A percentile compares a stretch with the other conserved stretches of the same genome.
These are phyloP conservation scores for Harpagoxenus sublaevis DNA, from an alignment of 2,888 invertebrate genomes.

Conservation along the genomic window DNA sequence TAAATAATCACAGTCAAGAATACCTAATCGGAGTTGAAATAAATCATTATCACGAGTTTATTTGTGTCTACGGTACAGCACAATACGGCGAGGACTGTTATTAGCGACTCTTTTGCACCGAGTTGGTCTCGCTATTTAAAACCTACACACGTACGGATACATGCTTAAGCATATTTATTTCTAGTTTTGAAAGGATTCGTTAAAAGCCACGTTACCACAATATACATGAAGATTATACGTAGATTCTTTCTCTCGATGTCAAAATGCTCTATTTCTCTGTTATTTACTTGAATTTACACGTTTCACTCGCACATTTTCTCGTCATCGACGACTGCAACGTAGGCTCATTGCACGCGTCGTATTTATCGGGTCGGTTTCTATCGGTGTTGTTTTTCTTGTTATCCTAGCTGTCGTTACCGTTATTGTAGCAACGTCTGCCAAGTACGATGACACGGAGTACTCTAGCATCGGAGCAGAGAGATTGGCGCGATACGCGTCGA, in stretches of 20 bases:
- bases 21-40: not conserved
- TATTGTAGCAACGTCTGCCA: conserved; percentile 65
- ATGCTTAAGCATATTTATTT: not conserved
- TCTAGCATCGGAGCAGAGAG: conserved; percentile 53
- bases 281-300: not conserved
- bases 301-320: conserved; percentile 41
- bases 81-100: not conserved
- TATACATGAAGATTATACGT: conserved; percentile 39
- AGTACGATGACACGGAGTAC: conserved; percentile 42
- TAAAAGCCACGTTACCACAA: not conserved
- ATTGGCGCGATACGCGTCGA: conserved; percentile 46
- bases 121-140: not conserved
- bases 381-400: conserved; percentile 68
- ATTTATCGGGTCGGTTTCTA: conserved; percentile 63
- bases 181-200: not conserved
- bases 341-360: conserved; percentile 58
- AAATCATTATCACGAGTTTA: not conserved
- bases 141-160: not conserved
- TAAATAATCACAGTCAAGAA: not conserved
- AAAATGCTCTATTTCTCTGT: not conserved
- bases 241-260: conserved; percentile 42
- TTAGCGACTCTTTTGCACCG: not conserved
- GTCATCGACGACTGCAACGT: conserved; percentile 49
- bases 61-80: not conserved
- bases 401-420: conserved; percentile 70